Conservation (phyloP, 2,797 vertebrate species). For the Rhabdophis nuchalis region DNA sequence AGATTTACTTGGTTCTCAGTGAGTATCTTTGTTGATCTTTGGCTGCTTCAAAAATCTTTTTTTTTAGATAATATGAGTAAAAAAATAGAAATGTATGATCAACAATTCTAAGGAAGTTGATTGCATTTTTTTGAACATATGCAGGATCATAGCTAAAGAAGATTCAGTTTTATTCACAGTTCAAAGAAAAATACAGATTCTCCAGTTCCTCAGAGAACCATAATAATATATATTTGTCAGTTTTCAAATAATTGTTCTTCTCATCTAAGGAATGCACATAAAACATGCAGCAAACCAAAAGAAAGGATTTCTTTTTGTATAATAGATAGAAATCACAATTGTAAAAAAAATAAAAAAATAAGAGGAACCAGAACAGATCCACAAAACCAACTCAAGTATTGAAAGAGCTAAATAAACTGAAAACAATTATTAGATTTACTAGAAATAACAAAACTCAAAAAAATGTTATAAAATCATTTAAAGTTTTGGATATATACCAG, state of each 20-base stretch:
- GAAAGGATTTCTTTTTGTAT: not conserved
- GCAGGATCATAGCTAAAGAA: not conserved
- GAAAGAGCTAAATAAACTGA: not conserved
- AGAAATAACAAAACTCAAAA: not conserved
- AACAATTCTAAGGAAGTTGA: slow-evolving; percentile 9
- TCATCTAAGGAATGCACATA: not conserved
- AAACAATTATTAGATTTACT: not conserved
- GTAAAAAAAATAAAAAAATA: not conserved
- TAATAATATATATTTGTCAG: not conserved
- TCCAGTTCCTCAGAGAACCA: not conserved
- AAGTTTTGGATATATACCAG: not conserved
- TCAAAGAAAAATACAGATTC: not conserved
- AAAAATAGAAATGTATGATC: not conserved
- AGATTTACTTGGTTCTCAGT: not conserved
- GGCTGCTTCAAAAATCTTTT: not conserved
- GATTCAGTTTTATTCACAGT: not conserved
- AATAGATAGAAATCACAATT: not conserved
- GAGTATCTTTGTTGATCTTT: not conserved
- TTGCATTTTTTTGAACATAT: not conserved
- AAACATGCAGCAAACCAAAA: not conserved
- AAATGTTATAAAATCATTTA: not conserved
- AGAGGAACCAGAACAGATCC: not conserved
- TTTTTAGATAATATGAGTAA: not conserved
- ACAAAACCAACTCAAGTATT: not conserved
- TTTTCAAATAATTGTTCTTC: not conserved